Conservation (phyloP, 2,113 vertebrate species). For the Nannospalax galili region DNA sequence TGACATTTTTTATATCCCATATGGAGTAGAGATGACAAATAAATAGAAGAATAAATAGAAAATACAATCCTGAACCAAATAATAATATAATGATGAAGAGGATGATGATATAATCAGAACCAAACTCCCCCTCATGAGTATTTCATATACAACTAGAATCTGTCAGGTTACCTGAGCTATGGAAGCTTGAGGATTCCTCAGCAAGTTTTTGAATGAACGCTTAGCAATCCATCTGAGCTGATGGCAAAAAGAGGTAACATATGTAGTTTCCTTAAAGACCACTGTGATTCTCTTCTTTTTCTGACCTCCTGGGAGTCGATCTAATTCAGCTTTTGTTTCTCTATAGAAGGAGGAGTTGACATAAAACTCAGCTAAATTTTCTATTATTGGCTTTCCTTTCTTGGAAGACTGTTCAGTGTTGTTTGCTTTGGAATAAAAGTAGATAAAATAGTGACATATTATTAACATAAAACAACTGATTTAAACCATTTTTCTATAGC, state of each 20-base stretch:
- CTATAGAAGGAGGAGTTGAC: conserved; percentile 81
- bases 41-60: background rate
- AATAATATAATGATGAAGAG: background rate
- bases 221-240: conserved; percentile 94
- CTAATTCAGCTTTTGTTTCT: conserved; percentile 87
- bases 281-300: conserved; percentile 63
- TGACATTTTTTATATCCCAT: background rate
- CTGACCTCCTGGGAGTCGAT: conserved; percentile 82
- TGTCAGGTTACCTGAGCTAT: conserved; percentile 91
- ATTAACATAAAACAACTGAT: background rate
- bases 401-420: background rate
- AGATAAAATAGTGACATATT: conserved; percentile 31
- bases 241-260: conserved; percentile 91
- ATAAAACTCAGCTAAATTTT: conserved; percentile 90
- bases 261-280: conserved; percentile 87
- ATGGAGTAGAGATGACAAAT: background rate
- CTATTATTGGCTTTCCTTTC: conserved; percentile 84
- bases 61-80: background rate
- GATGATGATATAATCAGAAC: background rate
- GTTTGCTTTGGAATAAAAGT: conserved; percentile 67
- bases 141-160: fast-evolving
- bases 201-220: conserved; percentile 92
- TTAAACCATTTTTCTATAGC: background rate
- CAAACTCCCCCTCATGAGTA: background rate
- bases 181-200: conserved; percentile 94